Percentiles rank a stretch among this genome's conserved stretches.
phyloP scores from a whole-genome alignment of 2,888 invertebrate species.

The Branchellion lobata region DNA sequence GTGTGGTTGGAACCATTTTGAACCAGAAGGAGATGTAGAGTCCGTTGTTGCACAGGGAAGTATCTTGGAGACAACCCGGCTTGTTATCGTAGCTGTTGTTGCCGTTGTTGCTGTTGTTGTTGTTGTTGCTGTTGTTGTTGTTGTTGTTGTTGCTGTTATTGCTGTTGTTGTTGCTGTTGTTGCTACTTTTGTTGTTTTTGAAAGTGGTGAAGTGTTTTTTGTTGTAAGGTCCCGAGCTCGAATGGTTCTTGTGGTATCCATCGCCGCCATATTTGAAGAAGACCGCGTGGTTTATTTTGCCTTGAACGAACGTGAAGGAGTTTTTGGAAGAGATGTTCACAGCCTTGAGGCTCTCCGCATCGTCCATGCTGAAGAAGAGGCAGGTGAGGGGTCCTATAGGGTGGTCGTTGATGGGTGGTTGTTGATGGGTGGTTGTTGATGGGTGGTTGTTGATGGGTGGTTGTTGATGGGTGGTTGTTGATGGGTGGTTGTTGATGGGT shows the following conservation, averaged over 20 bases:
- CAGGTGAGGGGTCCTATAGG: background rate
- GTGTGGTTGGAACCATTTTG: background rate
- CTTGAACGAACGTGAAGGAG: background rate
- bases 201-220: background rate
- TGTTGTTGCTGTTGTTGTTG: background rate
- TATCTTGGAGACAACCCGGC: background rate
- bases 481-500: no score
- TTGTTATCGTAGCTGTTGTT: background rate
- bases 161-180: background rate
- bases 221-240: background rate
- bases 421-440: no score
- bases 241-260: background rate
- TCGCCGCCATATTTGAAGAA: background rate
- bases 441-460: no score
- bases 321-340: background rate
- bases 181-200: background rate
- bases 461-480: no score
- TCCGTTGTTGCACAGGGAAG: background rate
- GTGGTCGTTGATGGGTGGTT: no score
- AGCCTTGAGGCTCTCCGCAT: background rate
- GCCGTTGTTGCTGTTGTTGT: background rate
- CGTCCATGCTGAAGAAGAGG: background rate
- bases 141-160: background rate
- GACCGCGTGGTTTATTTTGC: background rate
- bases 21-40: slow-evolving; percentile 9